Base-by-base conservation (phyloP, 2,888 invertebrate species). In the Mimumesa dahlbomi region DNA sequence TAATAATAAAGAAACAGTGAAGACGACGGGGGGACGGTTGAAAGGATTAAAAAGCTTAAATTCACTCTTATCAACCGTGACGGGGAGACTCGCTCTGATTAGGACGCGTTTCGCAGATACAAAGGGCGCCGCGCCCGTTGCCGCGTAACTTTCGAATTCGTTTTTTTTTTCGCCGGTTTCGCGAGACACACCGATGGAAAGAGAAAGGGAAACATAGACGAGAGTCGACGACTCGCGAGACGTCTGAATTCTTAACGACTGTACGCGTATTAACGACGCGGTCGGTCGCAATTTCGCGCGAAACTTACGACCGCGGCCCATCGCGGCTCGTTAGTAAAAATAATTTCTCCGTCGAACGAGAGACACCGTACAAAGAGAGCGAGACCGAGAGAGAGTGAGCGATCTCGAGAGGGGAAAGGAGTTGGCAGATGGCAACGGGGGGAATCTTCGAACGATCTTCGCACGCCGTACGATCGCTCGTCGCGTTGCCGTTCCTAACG, bases 271-370 rank as follows among this genome's bases (percentile, higher is more conserved):
- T 79, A 78, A 73, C 71, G 66, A 63, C 58, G 62, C 63, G 71
- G 61, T 65, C 61, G 68, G 63, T 58, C 66, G 79, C 80, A 77
- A 72, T 79, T 72, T 73, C 72, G 56, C 63, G 65, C 61, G 54
- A 66, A 75, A 79, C 80, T 75, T 79, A 79, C 70, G 79, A 61
- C 69, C 77, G 58, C 38, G 59, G 58, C 38, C 63, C 63, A 77
- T 77, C 77, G 71, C 64, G 71, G 63, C 79, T 79, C 79, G 79
- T 79, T 79, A 79, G 79, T 77, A 79, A 79, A 79, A 79, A 79
- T 79, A 79, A 79, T 79, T 74, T 63, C 25, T 25, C n/a, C 36
- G 49, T 21, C 61, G 52, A n/a, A n/a, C n/a, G n/a, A n/a, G 31
- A 21, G 42, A 40, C 16, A 36, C 6, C 25, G 63, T 7, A 25